Evolutionary conservation across 2,113 vertebrate genomes (phyloP).

Genomic region (Dunckerocampus dactyliophorus): DNA sequence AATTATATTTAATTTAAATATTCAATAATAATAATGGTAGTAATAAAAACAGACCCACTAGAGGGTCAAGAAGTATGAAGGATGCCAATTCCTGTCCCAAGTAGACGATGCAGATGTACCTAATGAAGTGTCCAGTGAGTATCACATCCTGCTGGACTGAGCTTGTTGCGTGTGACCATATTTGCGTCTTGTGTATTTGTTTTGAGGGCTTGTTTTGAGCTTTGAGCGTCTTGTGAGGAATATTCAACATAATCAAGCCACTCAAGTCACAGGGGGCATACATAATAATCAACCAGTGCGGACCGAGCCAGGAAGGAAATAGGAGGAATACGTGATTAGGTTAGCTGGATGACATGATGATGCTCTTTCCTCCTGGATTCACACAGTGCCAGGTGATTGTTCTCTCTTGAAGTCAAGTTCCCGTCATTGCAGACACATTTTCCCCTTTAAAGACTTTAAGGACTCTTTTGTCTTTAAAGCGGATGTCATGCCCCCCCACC

Average conservation of each 20-base stretch:
- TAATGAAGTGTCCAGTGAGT: conserved; percentile 2
- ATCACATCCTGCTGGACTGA: background rate
- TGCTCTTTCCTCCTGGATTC: conserved; percentile 22
- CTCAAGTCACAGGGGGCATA: conserved; percentile 17
- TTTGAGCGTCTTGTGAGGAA: conserved; percentile 44
- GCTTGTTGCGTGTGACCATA: background rate
- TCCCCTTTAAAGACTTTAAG: background rate
- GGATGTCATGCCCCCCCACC: conserved; percentile 40
- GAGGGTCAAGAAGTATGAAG: no score
- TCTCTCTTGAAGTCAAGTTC: conserved; percentile 39
- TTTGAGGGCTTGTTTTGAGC: conserved; percentile 16
- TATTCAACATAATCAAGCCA: conserved; percentile 53
- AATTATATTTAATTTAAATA: no score
- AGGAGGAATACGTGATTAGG: conserved; percentile 19
- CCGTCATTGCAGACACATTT: conserved; percentile 29
- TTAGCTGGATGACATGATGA: conserved; percentile 35
- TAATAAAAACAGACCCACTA: no score
- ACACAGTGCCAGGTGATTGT: conserved; percentile 44
- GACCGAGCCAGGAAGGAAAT: conserved; percentile 13
- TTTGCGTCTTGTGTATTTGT: conserved; percentile 1
- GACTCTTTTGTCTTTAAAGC: conserved; percentile 31
- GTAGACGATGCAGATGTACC: no score
- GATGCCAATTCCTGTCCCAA: no score
- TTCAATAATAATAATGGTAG: no score
- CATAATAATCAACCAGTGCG: conserved; percentile 49